These are phyloP conservation scores for Clarias macrocephalus DNA, from an alignment of 2,113 vertebrate species.

Conservation along the genomic window DNA sequence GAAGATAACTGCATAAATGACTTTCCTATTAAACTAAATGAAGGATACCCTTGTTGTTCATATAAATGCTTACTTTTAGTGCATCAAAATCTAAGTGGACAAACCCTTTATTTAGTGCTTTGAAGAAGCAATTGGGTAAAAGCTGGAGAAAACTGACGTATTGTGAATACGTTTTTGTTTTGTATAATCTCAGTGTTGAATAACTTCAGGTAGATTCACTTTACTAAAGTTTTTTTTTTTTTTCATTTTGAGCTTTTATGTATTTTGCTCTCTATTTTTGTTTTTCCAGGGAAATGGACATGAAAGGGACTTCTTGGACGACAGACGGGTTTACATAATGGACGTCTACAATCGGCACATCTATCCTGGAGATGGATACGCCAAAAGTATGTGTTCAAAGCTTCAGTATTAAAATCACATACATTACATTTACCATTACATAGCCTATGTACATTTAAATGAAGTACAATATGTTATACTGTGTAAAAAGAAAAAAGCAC, in stretches of 20 bases:
- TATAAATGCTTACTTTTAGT: too few relatives aligned
- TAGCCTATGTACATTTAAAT: background rate
- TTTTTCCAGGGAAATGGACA: conserved; percentile 90
- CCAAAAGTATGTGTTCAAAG: conserved; percentile 84
- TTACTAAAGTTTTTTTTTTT: background rate
- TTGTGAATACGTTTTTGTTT: background rate
- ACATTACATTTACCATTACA: background rate
- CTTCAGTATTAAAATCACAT: conserved; percentile 26
- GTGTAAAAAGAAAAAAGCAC: background rate
- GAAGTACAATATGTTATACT: background rate
- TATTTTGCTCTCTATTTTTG: conserved; percentile 36
- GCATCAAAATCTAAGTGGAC: too few relatives aligned
- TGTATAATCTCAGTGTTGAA: background rate
- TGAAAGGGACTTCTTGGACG: conserved; percentile 91
- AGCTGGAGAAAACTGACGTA: background rate
- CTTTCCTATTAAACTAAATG: too few relatives aligned
- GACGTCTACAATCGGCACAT: conserved; percentile 93
- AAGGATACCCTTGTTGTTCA: too few relatives aligned
- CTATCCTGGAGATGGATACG: conserved; percentile 87
- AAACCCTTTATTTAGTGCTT: too few relatives aligned
- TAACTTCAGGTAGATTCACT: background rate
- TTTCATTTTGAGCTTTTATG: background rate
- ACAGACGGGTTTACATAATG: conserved; percentile 91
- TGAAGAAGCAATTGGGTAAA: background rate
- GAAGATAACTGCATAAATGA: too few relatives aligned